Percentiles rank a stretch among this genome's conserved stretches.
Conservation (phyloP, 2,888 invertebrate species). For the Stenurella melanura region DNA sequence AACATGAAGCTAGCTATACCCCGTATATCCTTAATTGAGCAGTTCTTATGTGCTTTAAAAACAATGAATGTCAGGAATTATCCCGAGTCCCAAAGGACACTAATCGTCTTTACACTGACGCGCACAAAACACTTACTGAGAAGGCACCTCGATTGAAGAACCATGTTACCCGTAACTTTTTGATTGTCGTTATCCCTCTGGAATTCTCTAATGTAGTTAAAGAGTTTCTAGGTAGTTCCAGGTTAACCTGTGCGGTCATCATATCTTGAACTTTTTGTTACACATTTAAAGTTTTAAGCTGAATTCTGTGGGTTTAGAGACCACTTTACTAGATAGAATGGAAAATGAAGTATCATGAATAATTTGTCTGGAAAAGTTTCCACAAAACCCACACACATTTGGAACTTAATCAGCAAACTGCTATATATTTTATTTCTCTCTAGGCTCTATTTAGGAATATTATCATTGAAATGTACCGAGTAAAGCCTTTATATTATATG, state of each 20-base stretch:
- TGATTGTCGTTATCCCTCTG: slow-evolving; percentile 24
- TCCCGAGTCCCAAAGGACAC: background rate
- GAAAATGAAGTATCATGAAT: background rate
- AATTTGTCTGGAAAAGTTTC: background rate
- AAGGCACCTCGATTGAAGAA: slow-evolving; percentile 31
- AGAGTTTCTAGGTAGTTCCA: slow-evolving; percentile 18
- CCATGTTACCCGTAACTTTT: slow-evolving; percentile 32
- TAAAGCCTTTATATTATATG: too few species aligned
- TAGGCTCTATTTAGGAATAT: background rate
- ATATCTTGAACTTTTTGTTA: background rate
- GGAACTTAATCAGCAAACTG: background rate
- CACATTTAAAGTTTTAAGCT: background rate
- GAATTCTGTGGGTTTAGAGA: background rate
- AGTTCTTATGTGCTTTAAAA: background rate
- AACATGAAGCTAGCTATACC: too few species aligned
- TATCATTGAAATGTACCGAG: too few species aligned
- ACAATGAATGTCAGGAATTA: background rate
- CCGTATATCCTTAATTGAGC: background rate
- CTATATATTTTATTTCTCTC: background rate
- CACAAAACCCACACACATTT: background rate
- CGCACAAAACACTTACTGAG: slow-evolving; percentile 14
- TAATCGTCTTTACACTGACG: slow-evolving; percentile 7
- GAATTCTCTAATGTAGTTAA: slow-evolving; percentile 25
- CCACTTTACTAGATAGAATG: background rate
- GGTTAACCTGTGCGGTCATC: background rate